These are phyloP conservation scores for Leucophenga maculata DNA, from an alignment of 2,888 invertebrate genomes.

Conservation along the genomic window DNA sequence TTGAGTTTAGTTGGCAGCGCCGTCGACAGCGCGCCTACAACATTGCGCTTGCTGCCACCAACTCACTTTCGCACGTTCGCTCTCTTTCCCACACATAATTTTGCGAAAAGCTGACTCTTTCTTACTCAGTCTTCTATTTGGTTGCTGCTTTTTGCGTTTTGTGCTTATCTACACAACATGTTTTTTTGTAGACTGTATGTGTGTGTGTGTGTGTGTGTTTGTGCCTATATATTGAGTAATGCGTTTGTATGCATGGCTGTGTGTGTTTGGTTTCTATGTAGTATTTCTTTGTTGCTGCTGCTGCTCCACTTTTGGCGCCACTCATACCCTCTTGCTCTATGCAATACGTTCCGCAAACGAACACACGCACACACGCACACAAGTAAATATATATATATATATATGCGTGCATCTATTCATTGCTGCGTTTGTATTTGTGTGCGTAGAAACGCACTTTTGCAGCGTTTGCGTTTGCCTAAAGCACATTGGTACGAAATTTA, in stretches of 20 bases:
- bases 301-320: slow-evolving; percentile 61
- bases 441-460: slow-evolving; percentile 59
- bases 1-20: slow-evolving; percentile 33
- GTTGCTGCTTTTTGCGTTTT: background rate
- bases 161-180: slow-evolving; percentile 14
- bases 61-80: background rate
- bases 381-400: too few species aligned
- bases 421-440: slow-evolving; percentile 28
- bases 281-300: slow-evolving; percentile 39
- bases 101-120: background rate
- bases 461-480: slow-evolving; percentile 47
- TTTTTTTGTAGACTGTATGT: background rate
- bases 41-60: slow-evolving; percentile 13
- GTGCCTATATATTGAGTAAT: slow-evolving; percentile 26
- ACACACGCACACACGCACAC: too few species aligned
- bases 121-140: background rate
- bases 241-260: too few species aligned
- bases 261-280: slow-evolving; percentile 2
- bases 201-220: slow-evolving; percentile 11
- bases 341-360: slow-evolving; percentile 8
- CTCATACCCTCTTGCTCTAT: slow-evolving; percentile 25
- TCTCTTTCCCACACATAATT: background rate
- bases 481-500: background rate
- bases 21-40: slow-evolving; percentile 33
- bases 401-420: background rate